These are phyloP conservation scores for Chelonoidis abingdonii DNA, from an alignment of 2,113 vertebrate genomes.

Conservation along the genomic window DNA sequence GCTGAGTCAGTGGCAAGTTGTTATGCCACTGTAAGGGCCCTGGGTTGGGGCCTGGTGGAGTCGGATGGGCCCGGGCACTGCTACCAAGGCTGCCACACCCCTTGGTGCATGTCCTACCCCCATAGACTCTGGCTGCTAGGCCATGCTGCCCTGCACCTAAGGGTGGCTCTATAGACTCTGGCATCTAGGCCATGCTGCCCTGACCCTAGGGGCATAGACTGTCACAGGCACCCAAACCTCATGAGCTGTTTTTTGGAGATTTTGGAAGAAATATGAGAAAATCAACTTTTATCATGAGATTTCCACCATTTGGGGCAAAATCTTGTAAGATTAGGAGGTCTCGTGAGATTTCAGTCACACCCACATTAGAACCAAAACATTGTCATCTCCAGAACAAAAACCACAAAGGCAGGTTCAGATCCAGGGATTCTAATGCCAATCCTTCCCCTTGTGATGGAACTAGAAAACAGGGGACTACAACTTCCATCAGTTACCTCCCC, in stretches of 20 bases:
- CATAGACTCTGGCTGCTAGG: too few relatives aligned
- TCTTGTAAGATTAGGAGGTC: not conserved
- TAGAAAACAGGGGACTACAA: not conserved
- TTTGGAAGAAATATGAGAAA: not conserved
- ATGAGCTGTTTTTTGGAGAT: not conserved
- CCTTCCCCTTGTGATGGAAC: not conserved
- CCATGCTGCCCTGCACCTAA: too few relatives aligned
- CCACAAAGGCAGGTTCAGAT: not conserved
- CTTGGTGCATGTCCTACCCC: too few relatives aligned
- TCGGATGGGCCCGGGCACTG: too few relatives aligned
- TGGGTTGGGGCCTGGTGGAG: too few relatives aligned
- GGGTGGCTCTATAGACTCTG: too few relatives aligned
- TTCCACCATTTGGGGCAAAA: not conserved
- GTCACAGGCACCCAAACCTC: not conserved
- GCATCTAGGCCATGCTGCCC: too few relatives aligned
- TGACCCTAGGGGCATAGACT: too few relatives aligned
- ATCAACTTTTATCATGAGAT: not conserved
- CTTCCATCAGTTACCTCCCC: not conserved
- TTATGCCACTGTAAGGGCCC: too few relatives aligned
- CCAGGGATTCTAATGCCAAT: not conserved
- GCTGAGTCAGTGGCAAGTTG: too few relatives aligned
- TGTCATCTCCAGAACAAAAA: not conserved
- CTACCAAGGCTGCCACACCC: too few relatives aligned
- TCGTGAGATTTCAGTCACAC: not conserved
- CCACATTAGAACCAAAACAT: not conserved